phyloP scores from a whole-genome alignment of 1,140 invertebrate species.

The Pseudobourletiella spinata region DNA sequence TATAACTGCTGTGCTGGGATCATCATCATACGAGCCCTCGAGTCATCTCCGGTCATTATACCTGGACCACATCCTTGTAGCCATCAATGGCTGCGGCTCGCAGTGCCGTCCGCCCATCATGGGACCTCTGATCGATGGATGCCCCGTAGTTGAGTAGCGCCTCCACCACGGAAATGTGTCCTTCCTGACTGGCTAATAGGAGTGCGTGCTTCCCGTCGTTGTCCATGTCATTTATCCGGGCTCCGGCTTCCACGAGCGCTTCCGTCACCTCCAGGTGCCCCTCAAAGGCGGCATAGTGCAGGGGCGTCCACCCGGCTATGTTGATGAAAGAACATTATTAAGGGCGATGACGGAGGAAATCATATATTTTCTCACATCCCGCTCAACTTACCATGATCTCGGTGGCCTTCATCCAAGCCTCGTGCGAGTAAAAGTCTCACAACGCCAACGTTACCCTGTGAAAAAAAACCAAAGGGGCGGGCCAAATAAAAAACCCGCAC shows the following conservation, averaged over 20 bases:
- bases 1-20: no score
- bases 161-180: conserved; percentile 62
- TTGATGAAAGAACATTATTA: no score
- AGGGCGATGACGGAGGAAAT: not conserved
- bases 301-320: conserved; percentile 78
- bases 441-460: conserved; percentile 72
- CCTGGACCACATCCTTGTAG: conserved; percentile 51
- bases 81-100: conserved; percentile 77
- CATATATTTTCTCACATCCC: not conserved
- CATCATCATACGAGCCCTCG: no score
- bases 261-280: conserved; percentile 82
- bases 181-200: conserved; percentile 80
- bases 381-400: conserved; percentile 53
- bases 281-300: conserved; percentile 89
- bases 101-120: conserved; percentile 92
- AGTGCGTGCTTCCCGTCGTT: conserved; percentile 89
- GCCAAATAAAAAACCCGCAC: no score
- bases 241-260: conserved; percentile 79
- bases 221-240: conserved; percentile 80
- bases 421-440: conserved; percentile 79
- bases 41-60: no score
- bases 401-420: conserved; percentile 79
- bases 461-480: no score
- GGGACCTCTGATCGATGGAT: conserved; percentile 76
- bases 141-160: conserved; percentile 64